Base-by-base conservation (phyloP, 2,797 vertebrate genomes). In the Apogon talboti region DNA sequence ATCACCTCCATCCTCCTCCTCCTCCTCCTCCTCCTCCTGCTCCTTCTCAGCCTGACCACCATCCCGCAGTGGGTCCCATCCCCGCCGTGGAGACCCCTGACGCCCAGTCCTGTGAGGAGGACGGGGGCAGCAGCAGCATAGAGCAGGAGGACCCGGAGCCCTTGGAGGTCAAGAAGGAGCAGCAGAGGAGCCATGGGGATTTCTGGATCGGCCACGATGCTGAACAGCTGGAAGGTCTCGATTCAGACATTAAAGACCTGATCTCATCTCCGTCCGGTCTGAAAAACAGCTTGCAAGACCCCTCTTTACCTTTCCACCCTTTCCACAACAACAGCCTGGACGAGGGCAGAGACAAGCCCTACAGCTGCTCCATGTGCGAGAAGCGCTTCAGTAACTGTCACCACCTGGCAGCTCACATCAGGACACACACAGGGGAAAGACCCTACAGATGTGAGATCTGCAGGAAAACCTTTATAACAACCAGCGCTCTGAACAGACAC, bases 371-470 rank as follows among this genome's bases (percentile, higher is more conserved):
- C 0, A 83, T 91, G 0, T 92, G 91, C 1, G 89, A 90, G 1
- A 92, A 92, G 51, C 87, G 90, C 11, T 92, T 92, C 67, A 88
- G 77, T 10, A 91, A 90, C 74, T 90, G 90, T 45, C 90, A 90
- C 35, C 90, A 91, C 79, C 86, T 92, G 1, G 83, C 89, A 0
- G 91, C 89, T 16, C 91, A 92, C 55, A 90, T 92, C 74, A 76
- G 91, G 86, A 92, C 89, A 0, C 91, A 92, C 86, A 92, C 91
- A 0, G 91, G 91, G 4, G 90, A 92, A 47, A 83, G 90, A 55
- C 91, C 91, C 0, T 92, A 91, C 83, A 82, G 81, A 13, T 92
- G 91, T 63, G 89, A 92, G 1, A 82, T 89, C 13, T 92, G 91
- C 74, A 80, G 85, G 7, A 92, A 92, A 84, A 85, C 80, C 3